phyloP scores from a whole-genome alignment of 2,113 vertebrate genomes.

The Neomonachus schauinslandi region DNA sequence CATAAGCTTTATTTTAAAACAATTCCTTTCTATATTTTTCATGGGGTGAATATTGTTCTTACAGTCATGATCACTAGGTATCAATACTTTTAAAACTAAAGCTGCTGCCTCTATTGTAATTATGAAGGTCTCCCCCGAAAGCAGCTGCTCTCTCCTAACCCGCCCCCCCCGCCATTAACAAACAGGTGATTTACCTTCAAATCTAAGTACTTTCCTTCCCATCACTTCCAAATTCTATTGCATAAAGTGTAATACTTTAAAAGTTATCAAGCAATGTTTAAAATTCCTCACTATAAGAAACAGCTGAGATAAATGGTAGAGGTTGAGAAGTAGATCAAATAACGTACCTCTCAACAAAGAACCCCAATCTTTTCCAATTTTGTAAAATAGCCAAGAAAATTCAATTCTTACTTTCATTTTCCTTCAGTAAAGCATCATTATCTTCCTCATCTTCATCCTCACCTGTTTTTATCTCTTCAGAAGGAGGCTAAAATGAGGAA shows the following conservation, averaged over 20 bases:
- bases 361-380: slow-evolving; percentile 64
- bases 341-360: slow-evolving; percentile 28
- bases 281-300: slow-evolving; percentile 37
- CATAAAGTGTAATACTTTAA: not conserved
- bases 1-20: slow-evolving; percentile 11
- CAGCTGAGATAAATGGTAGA: not conserved
- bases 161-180: not conserved
- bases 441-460: slow-evolving; percentile 98
- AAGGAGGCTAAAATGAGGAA: slow-evolving; percentile 91
- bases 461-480: slow-evolving; percentile 99
- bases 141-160: not conserved
- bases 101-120: not conserved
- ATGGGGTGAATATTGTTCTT: not conserved
- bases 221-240: not conserved
- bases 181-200: not conserved
- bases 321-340: slow-evolving; percentile 35
- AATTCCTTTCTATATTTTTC: not conserved
- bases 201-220: not conserved
- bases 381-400: slow-evolving; percentile 74
- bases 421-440: slow-evolving; percentile 98
- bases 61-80: not conserved
- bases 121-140: not conserved
- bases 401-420: slow-evolving; percentile 96
- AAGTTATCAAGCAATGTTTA: slow-evolving; percentile 13
- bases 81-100: not conserved